Evolutionary conservation across 2,888 invertebrate species (phyloP).

Genomic region (Caenorhabditis sulstoni): DNA sequence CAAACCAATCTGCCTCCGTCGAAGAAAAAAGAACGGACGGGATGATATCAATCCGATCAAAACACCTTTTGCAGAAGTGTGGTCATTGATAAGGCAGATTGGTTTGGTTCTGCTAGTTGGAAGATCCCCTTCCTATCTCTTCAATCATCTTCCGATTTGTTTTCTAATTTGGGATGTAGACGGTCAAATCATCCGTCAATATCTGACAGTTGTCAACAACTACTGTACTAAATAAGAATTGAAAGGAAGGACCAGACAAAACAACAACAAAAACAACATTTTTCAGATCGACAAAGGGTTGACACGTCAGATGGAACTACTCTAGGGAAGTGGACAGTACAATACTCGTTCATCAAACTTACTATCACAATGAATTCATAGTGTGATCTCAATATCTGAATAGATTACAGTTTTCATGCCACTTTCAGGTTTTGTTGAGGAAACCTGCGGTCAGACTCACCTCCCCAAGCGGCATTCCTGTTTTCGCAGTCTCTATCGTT

Average conservation of each 20-base stretch:
- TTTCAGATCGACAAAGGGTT: constrained; percentile 6
- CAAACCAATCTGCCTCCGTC: constrained; percentile 25
- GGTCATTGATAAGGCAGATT: constrained; percentile 33
- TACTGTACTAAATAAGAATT: constrained; percentile 7
- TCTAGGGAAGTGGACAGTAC: neutral
- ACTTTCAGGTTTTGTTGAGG: neutral
- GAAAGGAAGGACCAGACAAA: neutral
- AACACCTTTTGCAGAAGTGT: constrained; percentile 48
- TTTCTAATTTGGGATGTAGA: constrained; percentile 7
- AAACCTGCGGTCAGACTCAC: constrained; percentile 62
- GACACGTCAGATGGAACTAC: neutral
- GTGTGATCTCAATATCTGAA: constrained; percentile 51
- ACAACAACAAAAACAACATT: constrained; percentile 2
- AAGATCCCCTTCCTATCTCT: neutral
- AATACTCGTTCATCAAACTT: constrained; percentile 4
- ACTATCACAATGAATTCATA: constrained; percentile 23
- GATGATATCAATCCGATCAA: constrained; percentile 46
- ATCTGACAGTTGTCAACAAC: neutral
- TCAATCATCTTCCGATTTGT: constrained; percentile 5
- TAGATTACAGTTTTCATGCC: neutral
- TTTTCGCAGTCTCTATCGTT: constrained; percentile 75
- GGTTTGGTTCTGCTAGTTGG: constrained; percentile 5
- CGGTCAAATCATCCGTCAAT: constrained; percentile 6
- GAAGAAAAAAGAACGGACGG: constrained; percentile 4
- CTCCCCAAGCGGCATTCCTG: constrained; percentile 79